Conservation (phyloP, 1,140 invertebrate species). For the Drosophila erecta region DNA sequence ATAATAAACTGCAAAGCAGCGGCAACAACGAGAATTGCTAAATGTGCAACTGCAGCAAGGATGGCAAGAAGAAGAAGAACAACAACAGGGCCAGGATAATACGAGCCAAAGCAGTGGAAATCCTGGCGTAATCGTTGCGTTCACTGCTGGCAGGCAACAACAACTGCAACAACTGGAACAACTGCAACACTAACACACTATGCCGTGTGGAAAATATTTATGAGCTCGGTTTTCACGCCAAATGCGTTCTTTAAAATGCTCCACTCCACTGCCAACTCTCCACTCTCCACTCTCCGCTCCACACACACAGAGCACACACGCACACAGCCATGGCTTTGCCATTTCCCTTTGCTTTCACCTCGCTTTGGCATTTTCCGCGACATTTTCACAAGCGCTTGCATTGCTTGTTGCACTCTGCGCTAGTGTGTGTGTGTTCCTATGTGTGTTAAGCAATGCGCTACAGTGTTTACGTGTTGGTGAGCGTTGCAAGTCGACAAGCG, state of each 20-base stretch:
- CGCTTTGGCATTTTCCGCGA: constrained; percentile 44
- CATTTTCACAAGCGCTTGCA: constrained; percentile 59
- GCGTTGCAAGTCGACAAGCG: constrained; percentile 24
- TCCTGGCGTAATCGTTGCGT: constrained; percentile 73
- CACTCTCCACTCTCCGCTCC: background rate
- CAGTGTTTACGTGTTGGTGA: constrained; percentile 68
- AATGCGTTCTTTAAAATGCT: constrained; percentile 71
- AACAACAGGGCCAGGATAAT: constrained; percentile 15
- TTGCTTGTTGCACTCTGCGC: constrained; percentile 30
- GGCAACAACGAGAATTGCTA: constrained; percentile 39
- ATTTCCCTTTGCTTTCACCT: constrained; percentile 17
- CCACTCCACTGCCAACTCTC: background rate
- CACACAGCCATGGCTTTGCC: no score
- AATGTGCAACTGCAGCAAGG: constrained; percentile 39
- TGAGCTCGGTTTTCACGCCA: constrained; percentile 75
- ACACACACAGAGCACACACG: background rate
- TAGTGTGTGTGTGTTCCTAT: constrained; percentile 4
- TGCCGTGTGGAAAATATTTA: constrained; percentile 78
- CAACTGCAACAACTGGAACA: constrained; percentile 22
- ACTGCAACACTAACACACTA: constrained; percentile 48
- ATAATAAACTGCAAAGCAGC: constrained; percentile 48
- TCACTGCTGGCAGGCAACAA: constrained; percentile 50
- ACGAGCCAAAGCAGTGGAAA: constrained; percentile 68
- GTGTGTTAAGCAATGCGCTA: constrained; percentile 70
- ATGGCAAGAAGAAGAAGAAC: constrained; percentile 13